Evolutionary conservation across 1,140 invertebrate genomes (phyloP).

Genomic region (Bombus soroeensis): DNA sequence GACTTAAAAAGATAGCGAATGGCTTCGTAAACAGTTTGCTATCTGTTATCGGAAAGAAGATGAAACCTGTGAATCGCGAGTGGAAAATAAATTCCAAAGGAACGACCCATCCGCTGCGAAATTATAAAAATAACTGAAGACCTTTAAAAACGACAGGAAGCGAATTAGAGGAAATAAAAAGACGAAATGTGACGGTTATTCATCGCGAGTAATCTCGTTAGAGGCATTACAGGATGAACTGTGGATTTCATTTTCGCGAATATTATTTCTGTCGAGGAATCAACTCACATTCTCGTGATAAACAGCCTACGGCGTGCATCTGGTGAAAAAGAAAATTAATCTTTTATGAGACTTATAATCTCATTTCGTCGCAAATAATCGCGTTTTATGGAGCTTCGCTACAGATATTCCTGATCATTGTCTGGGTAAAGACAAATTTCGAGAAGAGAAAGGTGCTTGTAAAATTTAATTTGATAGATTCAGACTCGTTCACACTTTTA

Average conservation of each 20-base stretch:
- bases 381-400: no score
- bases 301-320: no score
- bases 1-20: background rate
- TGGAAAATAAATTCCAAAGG: background rate
- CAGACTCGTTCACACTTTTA: no score
- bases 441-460: no score
- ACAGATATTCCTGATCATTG: no score
- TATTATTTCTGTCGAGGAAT: slow-evolving; percentile 16
- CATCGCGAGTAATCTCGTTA: slow-evolving; percentile 4
- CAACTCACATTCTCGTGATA: background rate
- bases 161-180: no score
- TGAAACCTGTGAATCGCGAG: background rate
- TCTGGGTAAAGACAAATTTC: no score
- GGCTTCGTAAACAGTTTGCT: background rate
- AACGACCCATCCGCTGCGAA: background rate
- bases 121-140: background rate
- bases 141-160: background rate
- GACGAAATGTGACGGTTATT: no score
- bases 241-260: slow-evolving; percentile 1
- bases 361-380: no score
- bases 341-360: no score
- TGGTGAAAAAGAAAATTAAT: no score
- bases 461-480: no score
- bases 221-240: background rate
- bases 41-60: background rate